Evolutionary conservation across 2,797 vertebrate genomes (phyloP).

Genomic region (Pipistrellus pipistrellus): DNA sequence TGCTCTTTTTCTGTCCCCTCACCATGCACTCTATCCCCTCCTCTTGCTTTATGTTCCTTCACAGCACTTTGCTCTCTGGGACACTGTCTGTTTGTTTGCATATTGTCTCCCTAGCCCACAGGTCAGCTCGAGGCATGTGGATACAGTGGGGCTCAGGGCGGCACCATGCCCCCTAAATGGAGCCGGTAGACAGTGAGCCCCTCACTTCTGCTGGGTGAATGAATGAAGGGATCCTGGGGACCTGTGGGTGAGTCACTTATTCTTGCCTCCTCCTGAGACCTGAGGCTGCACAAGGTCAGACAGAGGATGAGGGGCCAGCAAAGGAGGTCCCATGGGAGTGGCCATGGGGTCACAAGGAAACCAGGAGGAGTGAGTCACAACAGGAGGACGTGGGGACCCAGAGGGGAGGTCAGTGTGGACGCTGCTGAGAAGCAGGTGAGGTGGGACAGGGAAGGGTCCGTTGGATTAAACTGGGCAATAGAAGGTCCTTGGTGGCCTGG

Average conservation of each 20-base stretch:
- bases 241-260: background rate
- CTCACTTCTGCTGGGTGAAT: too few relatives aligned
- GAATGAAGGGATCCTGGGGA: background rate
- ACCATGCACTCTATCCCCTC: rapidly evolving
- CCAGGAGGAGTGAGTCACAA: too few relatives aligned
- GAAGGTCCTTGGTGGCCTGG: background rate
- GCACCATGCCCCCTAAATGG: rapidly evolving
- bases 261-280: background rate
- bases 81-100: rapidly evolving
- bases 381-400: too few relatives aligned
- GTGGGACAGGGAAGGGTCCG: rapidly evolving
- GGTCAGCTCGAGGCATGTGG: rapidly evolving
- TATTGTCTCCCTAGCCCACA: rapidly evolving
- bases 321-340: rapidly evolving
- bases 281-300: background rate
- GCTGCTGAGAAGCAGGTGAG: rapidly evolving
- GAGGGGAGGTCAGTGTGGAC: rapidly evolving
- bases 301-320: background rate
- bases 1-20: too few relatives aligned
- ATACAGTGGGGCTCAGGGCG: too few relatives aligned
- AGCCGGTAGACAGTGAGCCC: background rate
- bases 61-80: background rate
- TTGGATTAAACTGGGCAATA: background rate
- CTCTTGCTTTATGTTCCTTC: background rate
- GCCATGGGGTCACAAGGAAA: background rate